Evolutionary conservation across 2,888 invertebrate species (phyloP), one percentile per base, ranked within the genome.

Genomic region (Lymantria monacha): DNA sequence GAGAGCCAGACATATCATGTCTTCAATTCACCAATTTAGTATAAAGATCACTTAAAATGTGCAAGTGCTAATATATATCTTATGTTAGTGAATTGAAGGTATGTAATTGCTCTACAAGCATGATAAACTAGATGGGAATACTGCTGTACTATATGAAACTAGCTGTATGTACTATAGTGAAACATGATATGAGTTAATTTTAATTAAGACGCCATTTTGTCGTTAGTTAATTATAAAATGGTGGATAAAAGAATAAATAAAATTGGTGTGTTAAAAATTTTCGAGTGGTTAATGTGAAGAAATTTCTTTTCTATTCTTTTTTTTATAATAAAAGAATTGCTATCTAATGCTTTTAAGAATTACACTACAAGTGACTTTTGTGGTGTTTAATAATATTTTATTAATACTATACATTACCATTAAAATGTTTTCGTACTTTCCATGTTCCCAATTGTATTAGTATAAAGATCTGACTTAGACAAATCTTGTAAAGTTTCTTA

Each of bases 1-100:
- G 88, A 89, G 88, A 91, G 90, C 90, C 91, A 92, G 91, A 92
- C 90, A 87, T 85, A 81, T 79, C 84, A 88, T 85, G 83, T 87
- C 89, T 87, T 85, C 91, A 90, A 90, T 89, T 90, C 89, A 89
- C 87, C 45, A 61, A 49, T 49, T 51, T 11, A 48, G 30, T 44
- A 48, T 7, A 49, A 55, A 46, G n/a, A 40, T 56, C 61, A 58
- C 55, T 63, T 59, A 53, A 61, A 62, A 58, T 65, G 79, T 76
- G 79, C 77, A 62, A 59, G 80, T 83, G 81, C 77, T 63, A 72
- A 65, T 68, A 70, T 72, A 63, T 55, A 79, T 57, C 60, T 59
- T 58, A 64, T 64, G 67, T 59, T 54, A 69, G 88, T 89, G 91
- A 90, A 91, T 90, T 90, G 90, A 90, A 89, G 90, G 83, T 87